Percentiles rank a stretch among this genome's conserved stretches.
Evolutionary conservation across 2,888 invertebrate species (phyloP).

Genomic region (Tenthredo scrophulariae): DNA sequence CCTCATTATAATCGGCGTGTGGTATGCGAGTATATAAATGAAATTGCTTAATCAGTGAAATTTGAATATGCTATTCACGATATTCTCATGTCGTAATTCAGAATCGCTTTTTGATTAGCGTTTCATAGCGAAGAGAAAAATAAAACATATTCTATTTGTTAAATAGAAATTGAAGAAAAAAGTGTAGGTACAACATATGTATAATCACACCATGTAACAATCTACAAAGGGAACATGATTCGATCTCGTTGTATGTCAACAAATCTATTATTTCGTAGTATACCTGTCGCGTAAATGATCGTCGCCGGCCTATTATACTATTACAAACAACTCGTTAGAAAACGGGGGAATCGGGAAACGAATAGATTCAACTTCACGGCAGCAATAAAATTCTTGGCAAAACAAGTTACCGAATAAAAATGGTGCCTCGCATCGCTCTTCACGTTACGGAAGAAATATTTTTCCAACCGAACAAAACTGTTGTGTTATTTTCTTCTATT

Average conservation of each 20-base stretch:
- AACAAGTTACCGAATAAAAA: slow-evolving; percentile 47
- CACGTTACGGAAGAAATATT: slow-evolving; percentile 1
- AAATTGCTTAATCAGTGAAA: slow-evolving; percentile 23
- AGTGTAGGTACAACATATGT: not conserved
- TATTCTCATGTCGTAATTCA: not conserved
- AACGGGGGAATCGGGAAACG: not conserved
- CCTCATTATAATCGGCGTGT: not conserved
- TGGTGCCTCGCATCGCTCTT: slow-evolving; percentile 35
- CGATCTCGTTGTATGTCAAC: slow-evolving; percentile 16
- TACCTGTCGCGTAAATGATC: not conserved
- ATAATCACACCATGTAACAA: not conserved
- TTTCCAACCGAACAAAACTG: not conserved
- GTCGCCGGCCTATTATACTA: not conserved
- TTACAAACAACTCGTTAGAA: not conserved
- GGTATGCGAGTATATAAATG: not conserved
- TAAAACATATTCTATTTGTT: not conserved
- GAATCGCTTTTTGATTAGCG: not conserved
- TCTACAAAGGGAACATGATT: not conserved
- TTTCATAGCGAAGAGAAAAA: not conserved
- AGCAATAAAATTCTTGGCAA: slow-evolving; percentile 18
- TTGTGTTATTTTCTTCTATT: not conserved
- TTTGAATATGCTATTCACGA: slow-evolving; percentile 12
- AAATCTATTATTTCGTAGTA: slow-evolving; percentile 13
- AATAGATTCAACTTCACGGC: not conserved
- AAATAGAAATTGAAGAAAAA: not conserved